phyloP scores from a whole-genome alignment of 2,888 invertebrate genomes.

The Lottia scabra region DNA sequence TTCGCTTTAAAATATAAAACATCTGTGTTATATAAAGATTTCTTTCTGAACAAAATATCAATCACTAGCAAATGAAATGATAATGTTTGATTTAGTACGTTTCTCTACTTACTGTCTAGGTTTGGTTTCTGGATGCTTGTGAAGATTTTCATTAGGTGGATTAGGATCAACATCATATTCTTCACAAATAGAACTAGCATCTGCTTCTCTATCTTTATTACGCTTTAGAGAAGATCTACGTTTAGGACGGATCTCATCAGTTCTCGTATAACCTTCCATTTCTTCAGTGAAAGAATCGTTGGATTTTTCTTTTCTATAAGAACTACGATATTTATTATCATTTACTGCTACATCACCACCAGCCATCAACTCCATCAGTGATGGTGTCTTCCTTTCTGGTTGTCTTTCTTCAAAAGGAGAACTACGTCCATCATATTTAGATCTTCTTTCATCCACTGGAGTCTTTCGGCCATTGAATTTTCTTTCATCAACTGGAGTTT shows the following conservation, averaged over 20 bases:
- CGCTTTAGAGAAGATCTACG: conserved; percentile 25
- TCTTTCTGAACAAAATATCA: too few species aligned
- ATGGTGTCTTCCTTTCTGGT: not conserved
- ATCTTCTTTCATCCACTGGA: conserved; percentile 12
- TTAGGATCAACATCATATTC: conserved; percentile 52
- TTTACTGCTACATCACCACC: not conserved
- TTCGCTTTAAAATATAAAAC: too few species aligned
- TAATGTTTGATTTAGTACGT: too few species aligned
- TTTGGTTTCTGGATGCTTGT: not conserved
- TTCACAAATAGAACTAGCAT: conserved; percentile 55
- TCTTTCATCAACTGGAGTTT: conserved; percentile 24
- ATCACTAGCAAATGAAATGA: too few species aligned
- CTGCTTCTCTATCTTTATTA: conserved; percentile 30
- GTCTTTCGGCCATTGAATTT: conserved; percentile 18
- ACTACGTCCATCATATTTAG: not conserved
- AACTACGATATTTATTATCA: not conserved
- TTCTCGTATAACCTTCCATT: conserved; percentile 18
- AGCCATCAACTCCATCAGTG: not conserved
- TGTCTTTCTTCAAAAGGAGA: conserved; percentile 2
- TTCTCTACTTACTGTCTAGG: not conserved
- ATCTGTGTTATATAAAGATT: too few species aligned
- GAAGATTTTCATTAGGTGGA: not conserved
- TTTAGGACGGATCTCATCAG: conserved; percentile 32
- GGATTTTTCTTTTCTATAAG: conserved; percentile 1
- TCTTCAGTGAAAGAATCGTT: conserved; percentile 13